Percentiles rank a stretch among this genome's conserved stretches.
Evolutionary conservation across 64 coral and sea anemone species (phyloP).

Genomic region (Trachythela sp.): DNA sequence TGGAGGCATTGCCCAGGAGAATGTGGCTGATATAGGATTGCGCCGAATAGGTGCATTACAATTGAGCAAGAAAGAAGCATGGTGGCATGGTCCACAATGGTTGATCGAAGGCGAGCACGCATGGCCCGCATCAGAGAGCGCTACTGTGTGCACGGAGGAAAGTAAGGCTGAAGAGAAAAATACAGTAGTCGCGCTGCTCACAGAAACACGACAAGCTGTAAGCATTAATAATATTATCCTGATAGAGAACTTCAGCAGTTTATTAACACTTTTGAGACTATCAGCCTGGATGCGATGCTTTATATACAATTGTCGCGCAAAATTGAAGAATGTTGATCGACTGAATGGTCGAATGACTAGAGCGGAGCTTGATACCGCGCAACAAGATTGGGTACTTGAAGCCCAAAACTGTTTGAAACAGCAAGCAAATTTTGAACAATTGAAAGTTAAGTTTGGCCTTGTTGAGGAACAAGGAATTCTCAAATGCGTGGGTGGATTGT

Average conservation of each 20-base stretch:
- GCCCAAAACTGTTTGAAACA: not conserved
- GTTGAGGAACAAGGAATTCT: not conserved
- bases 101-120: too few relatives aligned
- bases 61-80: too few relatives aligned
- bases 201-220: not conserved
- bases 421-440: not conserved
- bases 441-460: not conserved
- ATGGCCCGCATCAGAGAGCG: not conserved
- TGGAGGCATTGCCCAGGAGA: too few relatives aligned
- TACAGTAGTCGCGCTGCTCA: not conserved
- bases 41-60: too few relatives aligned
- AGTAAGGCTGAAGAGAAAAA: conserved; percentile 4
- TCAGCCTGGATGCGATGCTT: not conserved
- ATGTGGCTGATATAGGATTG: too few relatives aligned
- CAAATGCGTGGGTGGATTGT: not conserved
- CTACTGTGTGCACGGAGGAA: not conserved
- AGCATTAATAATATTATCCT: not conserved
- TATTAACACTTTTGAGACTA: not conserved
- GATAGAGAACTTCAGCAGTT: not conserved
- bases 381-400: not conserved
- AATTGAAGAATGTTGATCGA: too few relatives aligned
- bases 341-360: not conserved
- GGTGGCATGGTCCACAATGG: too few relatives aligned
- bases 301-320: too few relatives aligned
- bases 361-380: not conserved